Base-by-base conservation (phyloP, 2,888 invertebrate genomes). In the Xylota sylvarum region DNA sequence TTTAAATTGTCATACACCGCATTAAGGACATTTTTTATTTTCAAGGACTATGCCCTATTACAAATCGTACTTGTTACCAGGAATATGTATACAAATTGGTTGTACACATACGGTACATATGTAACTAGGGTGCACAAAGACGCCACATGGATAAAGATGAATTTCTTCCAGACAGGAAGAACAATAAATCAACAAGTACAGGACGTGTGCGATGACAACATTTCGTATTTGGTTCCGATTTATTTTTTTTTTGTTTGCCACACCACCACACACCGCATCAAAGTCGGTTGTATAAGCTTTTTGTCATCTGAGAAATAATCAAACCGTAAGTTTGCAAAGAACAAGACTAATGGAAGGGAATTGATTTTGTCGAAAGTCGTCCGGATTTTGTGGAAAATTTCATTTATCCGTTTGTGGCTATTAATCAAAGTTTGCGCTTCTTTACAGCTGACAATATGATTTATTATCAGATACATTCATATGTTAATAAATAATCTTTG, bases 121-220 rank as follows among this genome's bases (percentile, higher is more conserved):
- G 23, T 23, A 5, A 40, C 37, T 12, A 12, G 40, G 60, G 19
- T 37, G 60, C 19, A 7, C 3, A 9, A 6, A 4, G 77, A 69
- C 78, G 70, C 78, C 78, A 79, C 56, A 65, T 9, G 74, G 50
- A 76, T 58, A 67, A 72, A 85, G 81, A 81, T 32, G 76, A 85
- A 76, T 81, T 70, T 65, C 81, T 67, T 77, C 43, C 77, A 87
- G 86, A 87, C 86, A 87, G 86, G 82, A 87, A 82, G 70, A 37
- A 73, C 55, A 73, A 87, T 87, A 87, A 87, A 87, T 87, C 86
- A 86, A 73, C 82, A 82, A 87, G 86, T 82, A 67, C 64, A 87
- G 67, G 85, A 81, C 85, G 30, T 86, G 81, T 86, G 81, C 81
- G 81, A 85, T 81, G 85, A 76, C 81, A 85, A 76, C 80, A 85